Evolutionary conservation across 2,888 invertebrate genomes (phyloP).

Genomic region (Tenthredo mesomela): DNA sequence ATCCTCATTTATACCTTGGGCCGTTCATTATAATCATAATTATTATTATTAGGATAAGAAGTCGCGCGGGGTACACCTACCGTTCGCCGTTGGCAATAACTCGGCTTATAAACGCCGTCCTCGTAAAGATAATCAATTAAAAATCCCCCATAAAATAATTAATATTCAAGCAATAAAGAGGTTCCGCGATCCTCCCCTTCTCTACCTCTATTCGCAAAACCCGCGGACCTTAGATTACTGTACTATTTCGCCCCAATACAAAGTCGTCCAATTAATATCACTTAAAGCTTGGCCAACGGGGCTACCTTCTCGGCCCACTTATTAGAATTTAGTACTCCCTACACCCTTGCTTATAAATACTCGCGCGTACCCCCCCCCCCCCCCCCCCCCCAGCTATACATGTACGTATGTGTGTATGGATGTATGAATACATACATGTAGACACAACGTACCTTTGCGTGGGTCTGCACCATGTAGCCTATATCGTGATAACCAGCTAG

Average conservation of each 20-base stretch:
- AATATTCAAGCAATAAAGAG: slow-evolving; percentile 56
- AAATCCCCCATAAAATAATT: slow-evolving; percentile 52
- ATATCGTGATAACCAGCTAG: slow-evolving; percentile 32
- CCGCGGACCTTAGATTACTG: slow-evolving; percentile 30
- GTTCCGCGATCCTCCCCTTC: not conserved
- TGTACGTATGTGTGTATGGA: not conserved
- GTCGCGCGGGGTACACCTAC: not conserved
- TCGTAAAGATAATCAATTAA: slow-evolving; percentile 47
- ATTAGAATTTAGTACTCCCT: slow-evolving; percentile 44
- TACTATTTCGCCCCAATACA: slow-evolving; percentile 29
- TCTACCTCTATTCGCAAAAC: not conserved
- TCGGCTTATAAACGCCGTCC: slow-evolving; percentile 29
- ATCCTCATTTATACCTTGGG: not conserved
- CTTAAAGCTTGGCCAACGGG: slow-evolving; percentile 31
- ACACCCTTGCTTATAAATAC: slow-evolving; percentile 33
- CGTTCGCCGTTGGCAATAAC: slow-evolving; percentile 38
- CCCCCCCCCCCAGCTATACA: not conserved
- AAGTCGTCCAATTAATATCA: slow-evolving; percentile 50
- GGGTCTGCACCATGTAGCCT: slow-evolving; percentile 34
- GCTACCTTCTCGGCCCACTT: slow-evolving; percentile 38
- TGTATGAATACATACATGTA: slow-evolving; percentile 8
- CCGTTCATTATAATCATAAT: slow-evolving; percentile 15
- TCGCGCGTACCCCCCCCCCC: not conserved
- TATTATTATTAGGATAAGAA: slow-evolving; percentile 11
- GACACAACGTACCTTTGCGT: slow-evolving; percentile 6